These are phyloP conservation scores for Xenopus petersii DNA, from an alignment of 2,797 vertebrate species.

Conservation along the genomic window DNA sequence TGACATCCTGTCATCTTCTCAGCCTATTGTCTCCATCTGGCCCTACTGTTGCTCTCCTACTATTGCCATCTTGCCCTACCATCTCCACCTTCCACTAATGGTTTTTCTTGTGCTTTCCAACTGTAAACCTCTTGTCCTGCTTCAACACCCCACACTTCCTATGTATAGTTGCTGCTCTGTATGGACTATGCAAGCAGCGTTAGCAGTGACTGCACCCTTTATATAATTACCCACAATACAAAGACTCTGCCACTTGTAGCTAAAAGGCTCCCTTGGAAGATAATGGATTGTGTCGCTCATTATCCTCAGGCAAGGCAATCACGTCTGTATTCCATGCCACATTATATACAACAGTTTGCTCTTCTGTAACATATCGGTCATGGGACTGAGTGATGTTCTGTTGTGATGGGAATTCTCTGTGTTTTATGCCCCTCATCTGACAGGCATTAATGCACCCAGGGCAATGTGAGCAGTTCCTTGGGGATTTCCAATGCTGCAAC, in stretches of 20 bases:
- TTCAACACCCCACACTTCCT: no score
- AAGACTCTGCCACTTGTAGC: neutral
- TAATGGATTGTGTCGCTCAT: conserved; percentile 19
- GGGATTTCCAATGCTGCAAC: no score
- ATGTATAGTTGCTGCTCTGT: no score
- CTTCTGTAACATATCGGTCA: neutral
- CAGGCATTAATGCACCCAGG: no score
- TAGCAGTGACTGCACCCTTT: neutral
- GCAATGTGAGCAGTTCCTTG: no score
- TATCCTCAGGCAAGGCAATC: conserved; percentile 8
- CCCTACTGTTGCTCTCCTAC: no score
- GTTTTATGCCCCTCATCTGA: no score
- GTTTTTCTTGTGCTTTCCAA: neutral
- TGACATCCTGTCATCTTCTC: neutral
- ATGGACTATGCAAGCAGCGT: neutral
- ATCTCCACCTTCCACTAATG: no score
- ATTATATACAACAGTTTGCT: conserved; percentile 35
- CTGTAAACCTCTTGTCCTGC: neutral
- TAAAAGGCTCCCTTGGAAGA: neutral
- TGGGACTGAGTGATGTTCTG: no score
- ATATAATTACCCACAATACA: neutral
- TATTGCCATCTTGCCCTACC: no score
- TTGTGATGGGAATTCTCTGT: no score
- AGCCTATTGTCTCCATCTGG: no score
- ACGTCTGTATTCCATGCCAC: conserved; percentile 12